Base-by-base conservation (phyloP, 1,140 invertebrate species). In the Diabrotica undecimpunctata region DNA sequence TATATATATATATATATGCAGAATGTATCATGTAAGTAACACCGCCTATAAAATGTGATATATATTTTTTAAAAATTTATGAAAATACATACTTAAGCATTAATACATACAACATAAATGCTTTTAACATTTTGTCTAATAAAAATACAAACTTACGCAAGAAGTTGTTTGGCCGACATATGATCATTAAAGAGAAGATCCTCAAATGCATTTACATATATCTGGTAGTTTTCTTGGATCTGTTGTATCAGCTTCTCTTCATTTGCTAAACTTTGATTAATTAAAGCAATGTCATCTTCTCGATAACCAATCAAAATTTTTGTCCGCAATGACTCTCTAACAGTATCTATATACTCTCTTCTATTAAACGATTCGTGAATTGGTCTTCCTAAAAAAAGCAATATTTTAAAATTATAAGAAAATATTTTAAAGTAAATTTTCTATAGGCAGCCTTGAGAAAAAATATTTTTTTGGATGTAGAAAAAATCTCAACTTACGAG, bases 131-230 rank as follows among this genome's bases (percentile, higher is more conserved):
- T 25, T 25, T 25, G 4, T 25, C 25, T 25, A 25, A 25, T 25
- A 25, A 25, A 25, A 25, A 46, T 46, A 4, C 2, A 46, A 10
- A 46, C 41, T 10, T 46, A 46, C 41, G 8, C 41, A 67, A 89
- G 76, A 2, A 86, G 73, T 8, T 73, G 67, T 77, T 87, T 87
- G 3, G 86, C 85, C 62, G 80, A 79, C 61, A 84, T 79, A 66
- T 89, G 84, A 72, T 88, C 85, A 55, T 83, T 78, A 3, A 81
- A 82, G 6, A 89, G 74, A 72, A 87, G 88, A 61, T 85, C 81
- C 70, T 88, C 86, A 68, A 89, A 88, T 57, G 79, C 79, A 41
- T 81, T 80, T 5, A 85, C 79, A 65, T 84, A 86, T 52, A 80
- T 79, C 46, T 81, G 79, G 69, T 84, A 85, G 57, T 83, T 78